These are phyloP conservation scores for Albula goreensis DNA, from an alignment of 2,113 vertebrate species.

Conservation along the genomic window DNA sequence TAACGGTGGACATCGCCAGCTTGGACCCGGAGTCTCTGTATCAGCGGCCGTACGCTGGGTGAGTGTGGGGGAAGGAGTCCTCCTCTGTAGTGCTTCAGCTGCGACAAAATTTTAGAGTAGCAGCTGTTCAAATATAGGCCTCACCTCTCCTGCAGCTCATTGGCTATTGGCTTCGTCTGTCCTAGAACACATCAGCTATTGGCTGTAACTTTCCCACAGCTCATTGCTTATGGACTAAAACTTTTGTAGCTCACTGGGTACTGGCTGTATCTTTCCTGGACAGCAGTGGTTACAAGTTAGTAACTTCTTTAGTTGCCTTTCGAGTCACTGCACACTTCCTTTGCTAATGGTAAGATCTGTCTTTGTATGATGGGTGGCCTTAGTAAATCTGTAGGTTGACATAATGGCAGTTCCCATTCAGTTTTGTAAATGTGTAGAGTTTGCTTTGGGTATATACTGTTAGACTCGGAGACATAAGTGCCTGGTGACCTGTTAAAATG, in stretches of 20 bases:
- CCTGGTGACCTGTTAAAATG: background rate
- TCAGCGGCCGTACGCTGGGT: constrained; percentile 95
- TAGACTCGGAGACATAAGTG: background rate
- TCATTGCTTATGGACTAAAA: too few relatives aligned
- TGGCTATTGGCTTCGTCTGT: too few relatives aligned
- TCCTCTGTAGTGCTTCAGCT: background rate
- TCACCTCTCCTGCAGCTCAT: too few relatives aligned
- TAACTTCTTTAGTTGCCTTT: too few relatives aligned
- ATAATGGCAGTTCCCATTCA: background rate
- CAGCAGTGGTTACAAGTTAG: too few relatives aligned
- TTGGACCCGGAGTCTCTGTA: constrained; percentile 95
- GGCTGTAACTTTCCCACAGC: too few relatives aligned
- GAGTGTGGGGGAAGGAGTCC: constrained; percentile 51
- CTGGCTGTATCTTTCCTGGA: too few relatives aligned
- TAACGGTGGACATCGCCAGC: constrained; percentile 93
- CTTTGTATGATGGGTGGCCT: background rate
- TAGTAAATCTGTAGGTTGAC: background rate
- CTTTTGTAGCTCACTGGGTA: too few relatives aligned
- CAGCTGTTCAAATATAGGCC: background rate
- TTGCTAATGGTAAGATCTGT: background rate
- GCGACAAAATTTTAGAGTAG: background rate
- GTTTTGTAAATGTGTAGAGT: background rate
- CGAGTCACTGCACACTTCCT: too few relatives aligned
- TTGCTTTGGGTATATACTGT: background rate
- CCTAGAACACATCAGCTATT: too few relatives aligned